phyloP scores from a whole-genome alignment of 2,797 vertebrate species.

The Allobates femoralis region DNA sequence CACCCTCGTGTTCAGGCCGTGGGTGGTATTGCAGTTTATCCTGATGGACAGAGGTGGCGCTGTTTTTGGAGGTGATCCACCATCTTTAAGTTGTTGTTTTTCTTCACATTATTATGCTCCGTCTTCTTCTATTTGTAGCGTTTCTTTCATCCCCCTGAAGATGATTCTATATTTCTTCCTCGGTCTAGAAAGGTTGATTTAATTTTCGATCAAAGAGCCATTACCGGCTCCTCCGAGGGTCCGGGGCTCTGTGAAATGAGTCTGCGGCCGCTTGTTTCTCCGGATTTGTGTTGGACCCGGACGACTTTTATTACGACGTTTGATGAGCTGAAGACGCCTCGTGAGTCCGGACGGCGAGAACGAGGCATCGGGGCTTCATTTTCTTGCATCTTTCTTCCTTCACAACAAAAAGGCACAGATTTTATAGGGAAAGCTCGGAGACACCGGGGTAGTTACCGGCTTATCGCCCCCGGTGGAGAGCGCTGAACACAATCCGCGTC shows the following conservation, averaged over 20 bases:
- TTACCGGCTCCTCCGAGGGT: neutral
- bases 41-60: no score
- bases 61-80: no score
- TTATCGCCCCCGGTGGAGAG: slow-evolving; percentile 45
- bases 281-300: neutral
- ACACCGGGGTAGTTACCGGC: slow-evolving; percentile 40
- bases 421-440: slow-evolving; percentile 50
- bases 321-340: slow-evolving; percentile 45
- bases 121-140: neutral
- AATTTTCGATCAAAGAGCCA: neutral
- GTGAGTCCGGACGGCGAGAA: slow-evolving; percentile 40
- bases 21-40: no score
- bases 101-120: no score
- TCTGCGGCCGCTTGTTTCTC: neutral
- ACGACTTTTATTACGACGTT: neutral
- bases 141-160: neutral
- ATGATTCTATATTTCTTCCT: neutral
- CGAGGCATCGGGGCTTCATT: slow-evolving; percentile 51
- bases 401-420: neutral
- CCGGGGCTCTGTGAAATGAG: neutral
- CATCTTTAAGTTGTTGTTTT: no score
- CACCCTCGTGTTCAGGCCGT: no score
- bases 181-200: neutral
- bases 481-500: slow-evolving; percentile 1
- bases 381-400: slow-evolving; percentile 37